Base-by-base conservation (phyloP, 2,113 vertebrate species). In the Bujurquina vittata region DNA sequence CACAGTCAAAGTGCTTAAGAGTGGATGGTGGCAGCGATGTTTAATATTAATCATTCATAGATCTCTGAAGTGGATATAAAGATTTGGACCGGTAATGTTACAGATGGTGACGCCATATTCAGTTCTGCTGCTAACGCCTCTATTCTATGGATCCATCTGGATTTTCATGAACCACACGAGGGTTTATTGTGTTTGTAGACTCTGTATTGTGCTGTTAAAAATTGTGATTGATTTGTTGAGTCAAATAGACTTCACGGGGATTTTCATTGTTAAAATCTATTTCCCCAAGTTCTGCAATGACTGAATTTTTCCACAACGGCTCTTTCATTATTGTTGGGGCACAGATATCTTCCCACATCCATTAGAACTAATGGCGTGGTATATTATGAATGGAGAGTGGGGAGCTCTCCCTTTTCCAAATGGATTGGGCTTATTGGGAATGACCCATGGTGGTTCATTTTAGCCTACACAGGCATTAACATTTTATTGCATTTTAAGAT, bases 401-500 rank as follows among this genome's bases (percentile, higher is more conserved):
- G 43, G 43, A 78, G 79, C 46, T 76, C 73, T 80, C 62, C 74
- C n/a, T 79, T 54, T 87, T 81, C 72, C 80, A 84, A 67, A 87
- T 79, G 81, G 35, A 73, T 82, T 56, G 17, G 9, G 26, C 18
- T 80, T 79, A 77, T 84, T 86, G 67, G 77, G 60, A 86, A 81
- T 79, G 54, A 65, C 73, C 82, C 49, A 4, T 40, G 14, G 73
- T 78, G 60, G 78, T 84, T 92, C 58, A 75, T 79, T 89, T 85
- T 43, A 81, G 82, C 82, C 84, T 65, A 82, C 84, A 83, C 35
- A 78, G 60, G 26, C 77, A 89, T 86, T 89, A 87, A 79, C 84
- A 78, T 89, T 84, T 90, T 85, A 88, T 89, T 86, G 69, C 80
- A 4, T 86, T 75, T 84, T 87, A 86, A 77, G 74, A 81, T 85